Conservation (phyloP, 2,113 vertebrate species). For the Ginglymostoma cirratum region DNA sequence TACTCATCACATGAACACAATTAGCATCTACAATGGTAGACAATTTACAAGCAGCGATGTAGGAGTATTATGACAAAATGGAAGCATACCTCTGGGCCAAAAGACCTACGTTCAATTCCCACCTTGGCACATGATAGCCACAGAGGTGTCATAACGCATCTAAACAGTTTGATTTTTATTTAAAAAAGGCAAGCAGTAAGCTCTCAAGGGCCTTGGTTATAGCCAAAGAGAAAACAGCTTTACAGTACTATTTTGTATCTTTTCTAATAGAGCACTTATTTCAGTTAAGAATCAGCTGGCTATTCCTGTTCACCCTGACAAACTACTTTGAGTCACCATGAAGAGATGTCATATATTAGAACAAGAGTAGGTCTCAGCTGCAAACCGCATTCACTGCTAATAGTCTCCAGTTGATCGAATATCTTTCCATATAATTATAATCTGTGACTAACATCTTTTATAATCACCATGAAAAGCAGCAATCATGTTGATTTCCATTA, state of each 20-base stretch:
- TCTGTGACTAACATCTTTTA: not conserved
- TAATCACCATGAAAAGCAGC: not conserved
- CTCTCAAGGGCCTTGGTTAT: not conserved
- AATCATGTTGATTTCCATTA: not conserved
- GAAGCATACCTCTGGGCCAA: not conserved
- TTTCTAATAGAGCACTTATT: not conserved
- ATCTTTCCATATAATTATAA: not conserved
- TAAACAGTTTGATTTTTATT: too few relatives aligned
- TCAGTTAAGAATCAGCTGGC: not conserved
- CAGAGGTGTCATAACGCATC: too few relatives aligned
- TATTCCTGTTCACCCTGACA: not conserved
- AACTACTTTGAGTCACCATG: not conserved
- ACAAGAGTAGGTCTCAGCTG: not conserved
- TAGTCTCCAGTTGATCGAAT: not conserved
- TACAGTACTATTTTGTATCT: not conserved
- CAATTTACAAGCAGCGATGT: too few relatives aligned
- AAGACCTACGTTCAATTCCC: not conserved
- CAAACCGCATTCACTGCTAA: too few relatives aligned
- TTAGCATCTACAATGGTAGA: too few relatives aligned
- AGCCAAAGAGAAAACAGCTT: not conserved
- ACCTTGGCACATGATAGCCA: too few relatives aligned
- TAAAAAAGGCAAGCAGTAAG: too few relatives aligned
- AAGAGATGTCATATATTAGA: not conserved
- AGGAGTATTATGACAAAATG: too few relatives aligned
- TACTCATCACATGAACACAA: too few relatives aligned